These are phyloP conservation scores for Dromococcyx pavoninus DNA, from an alignment of 2,797 vertebrate species.

Conservation along the genomic window DNA sequence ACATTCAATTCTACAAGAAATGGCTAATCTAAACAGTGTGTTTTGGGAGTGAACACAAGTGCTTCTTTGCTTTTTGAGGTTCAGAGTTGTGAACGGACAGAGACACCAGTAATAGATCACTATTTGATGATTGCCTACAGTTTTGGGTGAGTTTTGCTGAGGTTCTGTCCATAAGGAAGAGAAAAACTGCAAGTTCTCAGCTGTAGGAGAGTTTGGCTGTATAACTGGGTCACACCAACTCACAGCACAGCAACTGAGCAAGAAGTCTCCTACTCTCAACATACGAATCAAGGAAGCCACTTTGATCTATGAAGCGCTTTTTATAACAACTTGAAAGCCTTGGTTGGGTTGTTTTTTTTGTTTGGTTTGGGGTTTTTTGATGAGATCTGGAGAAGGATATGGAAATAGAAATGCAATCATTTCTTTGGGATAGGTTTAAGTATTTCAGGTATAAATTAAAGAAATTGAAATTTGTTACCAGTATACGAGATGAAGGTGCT, in stretches of 20 bases:
- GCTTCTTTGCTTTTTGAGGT: neutral
- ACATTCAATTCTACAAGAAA: neutral
- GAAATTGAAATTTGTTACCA: neutral
- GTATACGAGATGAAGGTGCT: neutral
- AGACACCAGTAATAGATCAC: neutral
- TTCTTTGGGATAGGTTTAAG: neutral
- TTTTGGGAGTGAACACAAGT: neutral
- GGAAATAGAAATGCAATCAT: neutral
- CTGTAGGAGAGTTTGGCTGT: neutral
- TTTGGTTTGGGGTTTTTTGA: neutral
- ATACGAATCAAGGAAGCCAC: neutral
- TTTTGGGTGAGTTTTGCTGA: neutral
- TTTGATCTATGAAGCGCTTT: slow-evolving; percentile 12
- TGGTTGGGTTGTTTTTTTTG: no score
- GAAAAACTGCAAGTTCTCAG: neutral
- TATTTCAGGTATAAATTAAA: neutral
- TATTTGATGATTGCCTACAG: neutral
- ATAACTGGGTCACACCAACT: neutral
- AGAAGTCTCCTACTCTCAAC: neutral
- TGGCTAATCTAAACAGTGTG: neutral
- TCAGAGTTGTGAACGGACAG: neutral
- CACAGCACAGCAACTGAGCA: neutral
- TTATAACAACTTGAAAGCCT: neutral
- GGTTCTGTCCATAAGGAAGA: neutral
- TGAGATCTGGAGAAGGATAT: neutral